Evolutionary conservation across 2,113 vertebrate genomes (phyloP).

Genomic region (Epinephelus moara): DNA sequence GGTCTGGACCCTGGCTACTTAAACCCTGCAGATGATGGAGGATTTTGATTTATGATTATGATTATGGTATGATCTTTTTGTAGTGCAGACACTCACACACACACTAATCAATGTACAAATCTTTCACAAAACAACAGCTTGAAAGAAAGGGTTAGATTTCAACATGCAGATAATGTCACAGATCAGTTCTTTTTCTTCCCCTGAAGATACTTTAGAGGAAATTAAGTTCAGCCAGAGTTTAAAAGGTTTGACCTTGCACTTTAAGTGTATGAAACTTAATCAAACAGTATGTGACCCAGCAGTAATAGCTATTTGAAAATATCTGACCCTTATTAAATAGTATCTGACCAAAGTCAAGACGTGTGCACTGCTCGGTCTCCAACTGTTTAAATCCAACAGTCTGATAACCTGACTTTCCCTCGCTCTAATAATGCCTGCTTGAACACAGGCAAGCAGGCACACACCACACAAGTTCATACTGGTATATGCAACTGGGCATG

Average conservation of each 20-base stretch:
- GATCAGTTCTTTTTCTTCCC: slow-evolving; percentile 17
- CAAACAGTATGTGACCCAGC: slow-evolving; percentile 58
- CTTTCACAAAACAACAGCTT: neutral
- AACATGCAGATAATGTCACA: slow-evolving; percentile 4
- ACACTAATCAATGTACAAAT: neutral
- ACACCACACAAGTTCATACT: slow-evolving; percentile 36
- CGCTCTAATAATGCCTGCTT: slow-evolving; percentile 28
- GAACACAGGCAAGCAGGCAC: slow-evolving; percentile 19
- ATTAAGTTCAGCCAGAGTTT: slow-evolving; percentile 45
- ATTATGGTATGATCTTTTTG: slow-evolving; percentile 15
- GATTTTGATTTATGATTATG: slow-evolving; percentile 9
- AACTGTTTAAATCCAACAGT: slow-evolving; percentile 52
- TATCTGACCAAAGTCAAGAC: slow-evolving; percentile 46
- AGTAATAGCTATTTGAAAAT: slow-evolving; percentile 64
- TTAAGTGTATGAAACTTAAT: slow-evolving; percentile 55
- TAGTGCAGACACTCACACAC: neutral
- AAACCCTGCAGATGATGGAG: neutral
- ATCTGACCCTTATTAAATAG: slow-evolving; percentile 69
- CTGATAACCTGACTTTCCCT: slow-evolving; percentile 10
- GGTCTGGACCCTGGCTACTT: neutral
- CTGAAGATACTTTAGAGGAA: slow-evolving; percentile 15
- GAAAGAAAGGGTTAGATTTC: slow-evolving; percentile 34
- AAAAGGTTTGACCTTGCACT: slow-evolving; percentile 60
- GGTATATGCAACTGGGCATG: slow-evolving; percentile 30
- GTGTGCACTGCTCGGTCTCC: slow-evolving; percentile 35